Evolutionary conservation across 2,888 invertebrate species (phyloP).

Genomic region (Sinopyrophorus schimmeli): DNA sequence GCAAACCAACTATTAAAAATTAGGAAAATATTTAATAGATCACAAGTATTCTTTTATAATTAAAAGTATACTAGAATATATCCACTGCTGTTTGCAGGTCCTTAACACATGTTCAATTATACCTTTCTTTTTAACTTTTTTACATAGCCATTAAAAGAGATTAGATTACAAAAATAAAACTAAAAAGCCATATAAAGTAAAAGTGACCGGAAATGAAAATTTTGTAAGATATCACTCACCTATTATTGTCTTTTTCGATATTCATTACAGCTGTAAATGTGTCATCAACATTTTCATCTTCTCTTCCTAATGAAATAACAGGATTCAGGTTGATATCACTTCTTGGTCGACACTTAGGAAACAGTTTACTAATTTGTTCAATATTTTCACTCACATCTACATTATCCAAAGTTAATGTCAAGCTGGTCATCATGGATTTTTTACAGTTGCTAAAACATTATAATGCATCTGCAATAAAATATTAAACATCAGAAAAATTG

Average conservation of each 20-base stretch:
- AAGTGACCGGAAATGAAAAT: too few relatives aligned
- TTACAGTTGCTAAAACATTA: conserved; percentile 25
- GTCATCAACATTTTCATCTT: conserved; percentile 55
- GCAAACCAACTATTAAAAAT: too few relatives aligned
- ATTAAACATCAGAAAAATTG: not conserved
- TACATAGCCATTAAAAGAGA: too few relatives aligned
- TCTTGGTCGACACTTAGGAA: conserved; percentile 84
- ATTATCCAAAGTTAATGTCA: conserved; percentile 55
- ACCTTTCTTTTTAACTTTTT: too few relatives aligned
- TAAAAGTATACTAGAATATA: too few relatives aligned
- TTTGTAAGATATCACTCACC: too few relatives aligned
- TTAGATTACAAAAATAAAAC: too few relatives aligned
- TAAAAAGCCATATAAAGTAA: too few relatives aligned
- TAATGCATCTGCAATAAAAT: conserved; percentile 27
- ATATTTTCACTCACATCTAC: conserved; percentile 58
- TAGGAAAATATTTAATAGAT: too few relatives aligned
- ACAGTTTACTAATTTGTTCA: conserved; percentile 82
- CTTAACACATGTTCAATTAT: too few relatives aligned
- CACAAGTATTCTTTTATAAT: too few relatives aligned
- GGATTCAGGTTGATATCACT: conserved; percentile 63
- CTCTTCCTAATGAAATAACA: conserved; percentile 51
- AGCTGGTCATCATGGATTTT: conserved; percentile 53
- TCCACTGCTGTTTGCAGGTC: too few relatives aligned
- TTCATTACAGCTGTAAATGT: conserved; percentile 54
- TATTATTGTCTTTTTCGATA: conserved; percentile 57